Conservation (phyloP, 64 coral and sea anemone species). For the Platygyra sinensis region DNA sequence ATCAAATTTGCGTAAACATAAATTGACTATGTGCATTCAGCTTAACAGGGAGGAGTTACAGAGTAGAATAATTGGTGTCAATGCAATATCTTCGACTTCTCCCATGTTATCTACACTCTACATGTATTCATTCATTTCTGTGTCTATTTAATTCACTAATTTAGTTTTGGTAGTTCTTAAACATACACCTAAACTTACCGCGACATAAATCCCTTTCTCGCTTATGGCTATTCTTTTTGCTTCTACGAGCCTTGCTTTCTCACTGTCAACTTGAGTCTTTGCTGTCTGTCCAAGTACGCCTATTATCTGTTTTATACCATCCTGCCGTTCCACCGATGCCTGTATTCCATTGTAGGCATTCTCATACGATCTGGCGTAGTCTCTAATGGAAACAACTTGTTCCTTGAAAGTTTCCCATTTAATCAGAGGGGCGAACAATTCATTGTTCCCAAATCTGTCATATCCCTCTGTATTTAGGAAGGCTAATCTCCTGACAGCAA, state of each 20-base stretch:
- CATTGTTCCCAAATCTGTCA: slow-evolving; percentile 38
- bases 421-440: slow-evolving; percentile 29
- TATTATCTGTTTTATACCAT: background rate
- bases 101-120: no score
- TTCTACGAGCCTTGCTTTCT: background rate
- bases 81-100: no score
- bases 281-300: background rate
- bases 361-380: background rate
- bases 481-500: background rate
- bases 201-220: slow-evolving; percentile 17
- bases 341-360: slow-evolving; percentile 10
- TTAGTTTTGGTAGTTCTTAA: no score
- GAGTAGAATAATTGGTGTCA: no score
- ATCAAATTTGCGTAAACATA: no score
- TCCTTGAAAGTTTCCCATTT: slow-evolving; percentile 10
- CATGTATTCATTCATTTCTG: no score
- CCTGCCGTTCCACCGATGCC: background rate
- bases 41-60: no score
- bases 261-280: background rate
- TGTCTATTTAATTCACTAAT: no score
- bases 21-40: no score
- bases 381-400: background rate
- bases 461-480: slow-evolving; percentile 4
- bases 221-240: slow-evolving; percentile 1
- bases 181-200: background rate